Evolutionary conservation across 2,888 invertebrate species (phyloP), one percentile per base, ranked within the genome.

Genomic region (Chirona hameri): DNA sequence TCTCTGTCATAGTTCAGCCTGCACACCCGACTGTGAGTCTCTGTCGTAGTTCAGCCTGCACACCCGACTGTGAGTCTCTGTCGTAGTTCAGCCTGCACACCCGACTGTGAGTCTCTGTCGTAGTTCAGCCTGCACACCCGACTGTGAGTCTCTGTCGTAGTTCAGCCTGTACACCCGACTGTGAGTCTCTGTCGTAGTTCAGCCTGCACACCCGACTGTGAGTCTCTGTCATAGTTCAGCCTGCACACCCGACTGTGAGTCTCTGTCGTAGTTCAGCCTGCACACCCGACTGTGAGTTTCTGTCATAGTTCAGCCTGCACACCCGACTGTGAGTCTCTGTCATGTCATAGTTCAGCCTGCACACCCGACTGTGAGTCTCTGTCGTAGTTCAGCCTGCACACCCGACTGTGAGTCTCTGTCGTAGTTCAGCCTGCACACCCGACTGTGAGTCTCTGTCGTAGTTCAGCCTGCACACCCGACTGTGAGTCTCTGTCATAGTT

Each of bases 361-460:
- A 76, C 31, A 76, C 76, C 15, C 76, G 76, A 1, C 76, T 76
- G 39, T 72, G 72, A 72, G 72, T 69, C 21, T 3, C 29, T 27
- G 83, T 84, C 81, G 84, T 2, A 39, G 39, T n/a, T n/a, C 76
- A 76, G 76, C n/a, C 76, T 76, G 1, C 76, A 76, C 31, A 76
- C 76, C 15, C 76, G 76, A 1, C 76, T 76, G 39, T 72, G 72
- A 72, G 72, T 69, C 21, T 3, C 29, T 27, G 83, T 84, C 81
- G 84, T 2, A 39, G 39, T n/a, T n/a, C 76, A 76, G 76, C n/a
- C 76, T 76, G 1, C 76, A 76, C 31, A 76, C 76, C 15, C 76
- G 76, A 1, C 76, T 76, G 39, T 72, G 72, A 72, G 72, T 69
- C 21, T 3, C 29, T 27, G 83, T 84, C 81, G 84, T 2, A 39